phyloP scores from a whole-genome alignment of 1,140 invertebrate species.

The Eueides isabella region DNA sequence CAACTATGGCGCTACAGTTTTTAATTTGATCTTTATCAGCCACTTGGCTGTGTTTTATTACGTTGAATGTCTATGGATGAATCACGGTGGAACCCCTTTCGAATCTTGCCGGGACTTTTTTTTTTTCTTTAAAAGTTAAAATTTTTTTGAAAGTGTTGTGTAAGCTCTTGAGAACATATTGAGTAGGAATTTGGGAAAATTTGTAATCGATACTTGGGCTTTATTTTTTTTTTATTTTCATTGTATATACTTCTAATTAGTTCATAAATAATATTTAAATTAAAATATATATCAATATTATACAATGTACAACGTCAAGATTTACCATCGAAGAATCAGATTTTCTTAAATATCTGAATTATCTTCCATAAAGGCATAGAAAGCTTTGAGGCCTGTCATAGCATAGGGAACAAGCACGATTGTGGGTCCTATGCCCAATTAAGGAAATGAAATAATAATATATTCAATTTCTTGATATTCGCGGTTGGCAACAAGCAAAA shows the following conservation, averaged over 20 bases:
- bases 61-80: constrained; percentile 24
- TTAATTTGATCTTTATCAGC: constrained; percentile 30
- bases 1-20: constrained; percentile 46
- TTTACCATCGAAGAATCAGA: no score
- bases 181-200: background rate
- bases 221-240: background rate
- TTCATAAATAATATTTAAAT: no score
- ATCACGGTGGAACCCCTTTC: constrained; percentile 31
- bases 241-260: background rate
- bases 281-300: no score
- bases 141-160: background rate
- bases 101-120: background rate
- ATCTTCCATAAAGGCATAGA: no score
- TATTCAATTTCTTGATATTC: no score
- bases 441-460: no score
- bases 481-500: no score
- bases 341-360: no score
- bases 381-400: no score
- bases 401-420: no score
- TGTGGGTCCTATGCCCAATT: no score
- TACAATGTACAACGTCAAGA: no score
- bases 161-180: background rate
- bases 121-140: background rate
- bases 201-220: background rate
- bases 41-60: constrained; percentile 27